Percentiles rank a stretch among this genome's conserved stretches.
Evolutionary conservation across 2,888 invertebrate species (phyloP).

Genomic region (Oligia fasciuncula): DNA sequence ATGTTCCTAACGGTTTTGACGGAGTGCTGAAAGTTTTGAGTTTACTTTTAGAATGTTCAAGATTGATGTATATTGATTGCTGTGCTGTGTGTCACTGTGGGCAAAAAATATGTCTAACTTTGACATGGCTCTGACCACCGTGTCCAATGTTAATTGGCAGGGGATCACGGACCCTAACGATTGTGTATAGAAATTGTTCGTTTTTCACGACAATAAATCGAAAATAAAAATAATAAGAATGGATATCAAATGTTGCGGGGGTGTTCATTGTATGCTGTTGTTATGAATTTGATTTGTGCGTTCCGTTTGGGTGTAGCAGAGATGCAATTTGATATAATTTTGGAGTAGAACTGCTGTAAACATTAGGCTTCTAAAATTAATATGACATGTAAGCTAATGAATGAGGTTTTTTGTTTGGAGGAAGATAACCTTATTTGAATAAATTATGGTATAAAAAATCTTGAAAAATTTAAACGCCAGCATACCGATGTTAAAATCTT

Average conservation of each 20-base stretch:
- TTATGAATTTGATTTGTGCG: constrained; percentile 70
- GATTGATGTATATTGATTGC: constrained; percentile 71
- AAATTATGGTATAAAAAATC: background rate
- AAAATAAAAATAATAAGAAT: constrained; percentile 86
- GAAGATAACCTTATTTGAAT: background rate
- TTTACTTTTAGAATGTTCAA: constrained; percentile 52
- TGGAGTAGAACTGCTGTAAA: background rate
- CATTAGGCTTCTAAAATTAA: background rate
- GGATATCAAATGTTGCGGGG: constrained; percentile 82
- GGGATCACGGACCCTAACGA: constrained; percentile 83
- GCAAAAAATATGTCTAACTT: constrained; percentile 83
- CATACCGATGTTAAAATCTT: background rate
- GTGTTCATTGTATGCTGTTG: constrained; percentile 78
- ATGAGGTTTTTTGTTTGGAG: background rate
- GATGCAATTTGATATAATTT: constrained; percentile 49
- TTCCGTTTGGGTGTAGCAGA: constrained; percentile 54
- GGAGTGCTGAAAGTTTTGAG: constrained; percentile 48
- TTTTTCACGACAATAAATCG: constrained; percentile 82
- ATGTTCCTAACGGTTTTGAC: constrained; percentile 61
- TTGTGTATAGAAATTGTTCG: constrained; percentile 78
- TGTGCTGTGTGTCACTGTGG: constrained; percentile 70
- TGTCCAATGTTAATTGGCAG: constrained; percentile 89
- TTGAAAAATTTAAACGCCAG: background rate
- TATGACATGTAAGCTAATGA: background rate
- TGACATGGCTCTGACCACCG: constrained; percentile 87